These are phyloP conservation scores for Phaethornis superciliosus DNA, from an alignment of 2,113 vertebrate species.

Conservation along the genomic window DNA sequence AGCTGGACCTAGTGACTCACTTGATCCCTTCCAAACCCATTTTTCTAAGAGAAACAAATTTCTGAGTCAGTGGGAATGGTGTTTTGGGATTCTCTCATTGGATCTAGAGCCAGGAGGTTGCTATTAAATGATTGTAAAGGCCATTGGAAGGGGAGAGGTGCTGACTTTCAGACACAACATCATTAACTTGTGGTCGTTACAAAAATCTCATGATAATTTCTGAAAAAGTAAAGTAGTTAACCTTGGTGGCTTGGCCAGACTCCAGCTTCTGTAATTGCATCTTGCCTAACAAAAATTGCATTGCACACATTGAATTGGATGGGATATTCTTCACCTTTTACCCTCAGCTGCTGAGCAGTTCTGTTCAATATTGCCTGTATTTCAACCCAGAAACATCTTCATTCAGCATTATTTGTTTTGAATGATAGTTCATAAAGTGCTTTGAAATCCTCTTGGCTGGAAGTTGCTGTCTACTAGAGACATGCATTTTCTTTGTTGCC, in stretches of 20 bases:
- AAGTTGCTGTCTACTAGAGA: constrained; percentile 42
- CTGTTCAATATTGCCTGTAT: constrained; percentile 43
- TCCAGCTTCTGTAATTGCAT: constrained; percentile 66
- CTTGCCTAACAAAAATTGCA: constrained; percentile 43
- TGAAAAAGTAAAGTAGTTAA: constrained; percentile 57
- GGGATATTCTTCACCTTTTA: constrained; percentile 40
- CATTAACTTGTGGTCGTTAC: constrained; percentile 63
- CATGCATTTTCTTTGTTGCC: constrained; percentile 52
- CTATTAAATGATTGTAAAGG: constrained; percentile 33
- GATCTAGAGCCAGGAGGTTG: accelerated
- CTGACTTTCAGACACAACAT: constrained; percentile 48
- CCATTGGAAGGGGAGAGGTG: constrained; percentile 32
- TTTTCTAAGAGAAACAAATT: background rate
- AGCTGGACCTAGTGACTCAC: background rate
- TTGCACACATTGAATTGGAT: background rate
- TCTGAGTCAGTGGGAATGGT: background rate
- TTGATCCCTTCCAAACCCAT: background rate
- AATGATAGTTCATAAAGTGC: constrained; percentile 34
- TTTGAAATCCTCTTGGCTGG: constrained; percentile 42
- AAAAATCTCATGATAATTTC: constrained; percentile 57
- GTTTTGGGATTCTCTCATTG: background rate
- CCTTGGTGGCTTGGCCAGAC: constrained; percentile 57
- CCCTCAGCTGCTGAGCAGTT: constrained; percentile 34
- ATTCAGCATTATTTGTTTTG: constrained; percentile 42
- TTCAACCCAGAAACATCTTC: constrained; percentile 48